phyloP scores from a whole-genome alignment of 2,113 vertebrate species.

The Panthera leo region DNA sequence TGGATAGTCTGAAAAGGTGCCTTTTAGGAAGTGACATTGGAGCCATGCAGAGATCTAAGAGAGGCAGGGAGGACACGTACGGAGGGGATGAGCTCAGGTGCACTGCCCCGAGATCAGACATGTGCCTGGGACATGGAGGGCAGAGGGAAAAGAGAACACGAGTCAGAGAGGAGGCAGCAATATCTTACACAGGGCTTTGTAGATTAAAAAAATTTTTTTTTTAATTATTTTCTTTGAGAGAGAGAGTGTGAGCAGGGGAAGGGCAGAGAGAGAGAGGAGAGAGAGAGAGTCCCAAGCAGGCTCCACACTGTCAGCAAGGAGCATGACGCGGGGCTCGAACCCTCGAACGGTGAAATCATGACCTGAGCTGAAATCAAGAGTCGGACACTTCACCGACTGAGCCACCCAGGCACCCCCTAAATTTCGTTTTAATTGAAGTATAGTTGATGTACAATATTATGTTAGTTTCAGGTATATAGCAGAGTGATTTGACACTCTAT shows the following conservation, averaged over 20 bases:
- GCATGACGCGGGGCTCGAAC: fast-evolving
- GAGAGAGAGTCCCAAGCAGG: no score
- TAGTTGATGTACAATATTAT: neutral
- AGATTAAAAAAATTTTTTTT: neutral
- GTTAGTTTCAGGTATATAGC: neutral
- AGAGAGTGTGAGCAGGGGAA: no score
- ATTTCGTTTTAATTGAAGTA: neutral
- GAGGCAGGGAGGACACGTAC: fast-evolving
- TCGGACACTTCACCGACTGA: no score
- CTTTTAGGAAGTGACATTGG: neutral
- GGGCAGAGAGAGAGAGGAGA: no score
- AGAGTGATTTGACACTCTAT: neutral
- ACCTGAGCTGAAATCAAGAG: no score
- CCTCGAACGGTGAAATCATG: no score
- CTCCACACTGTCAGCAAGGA: no score
- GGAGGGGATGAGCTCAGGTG: neutral
- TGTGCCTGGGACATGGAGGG: fast-evolving
- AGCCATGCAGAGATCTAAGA: fast-evolving
- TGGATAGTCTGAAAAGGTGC: neutral
- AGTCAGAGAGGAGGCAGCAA: neutral
- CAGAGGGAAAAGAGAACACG: neutral
- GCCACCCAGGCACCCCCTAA: no score
- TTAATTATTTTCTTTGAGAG: no score
- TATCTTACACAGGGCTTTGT: fast-evolving
- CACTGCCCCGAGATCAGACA: neutral